Percentiles rank a stretch among this genome's conserved stretches.
Conservation (phyloP, 2,113 vertebrate species). For the Panurus biarmicus region DNA sequence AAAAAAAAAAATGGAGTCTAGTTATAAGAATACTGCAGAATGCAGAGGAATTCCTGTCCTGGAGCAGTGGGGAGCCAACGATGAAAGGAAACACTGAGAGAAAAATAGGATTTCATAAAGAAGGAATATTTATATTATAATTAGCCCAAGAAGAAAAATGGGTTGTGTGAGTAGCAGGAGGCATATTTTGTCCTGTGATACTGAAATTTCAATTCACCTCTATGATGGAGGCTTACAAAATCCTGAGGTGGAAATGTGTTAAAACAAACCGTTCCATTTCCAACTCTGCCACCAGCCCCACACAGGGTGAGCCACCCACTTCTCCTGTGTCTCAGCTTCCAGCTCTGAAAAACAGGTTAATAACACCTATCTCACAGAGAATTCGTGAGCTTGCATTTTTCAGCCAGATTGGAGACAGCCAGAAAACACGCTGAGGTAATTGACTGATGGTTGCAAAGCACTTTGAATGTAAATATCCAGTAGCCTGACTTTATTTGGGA, state of each 20-base stretch:
- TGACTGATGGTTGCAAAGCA: background rate
- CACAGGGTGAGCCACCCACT: background rate
- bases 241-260: background rate
- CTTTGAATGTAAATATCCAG: constrained; percentile 11
- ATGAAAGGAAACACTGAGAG: background rate
- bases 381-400: constrained; percentile 2
- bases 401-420: background rate
- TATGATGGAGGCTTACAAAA: background rate
- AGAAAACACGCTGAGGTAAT: background rate
- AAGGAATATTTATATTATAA: background rate
- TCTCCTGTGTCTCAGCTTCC: background rate
- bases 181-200: background rate
- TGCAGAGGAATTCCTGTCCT: background rate
- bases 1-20: background rate
- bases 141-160: background rate
- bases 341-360: background rate
- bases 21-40: background rate
- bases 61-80: background rate
- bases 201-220: background rate
- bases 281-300: background rate
- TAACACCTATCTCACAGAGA: background rate
- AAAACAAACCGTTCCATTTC: background rate
- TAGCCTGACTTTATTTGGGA: background rate
- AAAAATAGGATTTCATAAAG: background rate
- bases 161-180: background rate